These are phyloP conservation scores for Leptinotarsa peninsularis DNA, from an alignment of 2,888 invertebrate species.

Conservation along the genomic window DNA sequence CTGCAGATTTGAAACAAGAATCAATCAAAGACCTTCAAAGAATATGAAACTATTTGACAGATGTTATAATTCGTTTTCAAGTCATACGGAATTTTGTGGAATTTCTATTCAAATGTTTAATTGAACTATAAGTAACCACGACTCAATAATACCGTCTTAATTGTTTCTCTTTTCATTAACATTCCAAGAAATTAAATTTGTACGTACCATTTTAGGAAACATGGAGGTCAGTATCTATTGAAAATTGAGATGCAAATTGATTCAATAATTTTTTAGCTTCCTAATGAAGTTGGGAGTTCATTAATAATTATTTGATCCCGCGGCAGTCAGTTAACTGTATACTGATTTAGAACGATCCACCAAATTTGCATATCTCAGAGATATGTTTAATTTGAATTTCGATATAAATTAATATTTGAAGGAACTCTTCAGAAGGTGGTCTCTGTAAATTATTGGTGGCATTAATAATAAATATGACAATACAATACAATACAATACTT, in stretches of 20 bases:
- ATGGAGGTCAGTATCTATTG: conserved; percentile 36
- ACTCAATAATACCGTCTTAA: background rate
- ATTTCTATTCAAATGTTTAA: no score
- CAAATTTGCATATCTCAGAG: background rate
- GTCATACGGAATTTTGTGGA: no score
- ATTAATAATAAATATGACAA: background rate
- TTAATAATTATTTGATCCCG: conserved; percentile 36
- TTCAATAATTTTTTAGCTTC: conserved; percentile 36
- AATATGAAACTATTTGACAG: no score
- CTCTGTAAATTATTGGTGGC: background rate
- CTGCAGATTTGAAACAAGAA: no score
- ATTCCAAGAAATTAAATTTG: conserved; percentile 33
- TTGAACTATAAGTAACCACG: no score
- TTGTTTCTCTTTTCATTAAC: conserved; percentile 35
- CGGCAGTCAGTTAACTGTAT: conserved; percentile 8
- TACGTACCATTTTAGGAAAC: conserved; percentile 27
- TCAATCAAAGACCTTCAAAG: no score
- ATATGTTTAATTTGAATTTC: conserved; percentile 1
- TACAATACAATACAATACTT: no score
- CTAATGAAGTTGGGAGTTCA: conserved; percentile 33
- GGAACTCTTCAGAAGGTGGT: background rate
- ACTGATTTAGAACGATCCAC: background rate
- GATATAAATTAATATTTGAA: background rate
- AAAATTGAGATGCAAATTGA: conserved; percentile 41
- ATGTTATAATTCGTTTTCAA: no score